These are phyloP conservation scores for Drosophila suboccidentalis DNA, from an alignment of 2,888 invertebrate genomes.

Conservation along the genomic window DNA sequence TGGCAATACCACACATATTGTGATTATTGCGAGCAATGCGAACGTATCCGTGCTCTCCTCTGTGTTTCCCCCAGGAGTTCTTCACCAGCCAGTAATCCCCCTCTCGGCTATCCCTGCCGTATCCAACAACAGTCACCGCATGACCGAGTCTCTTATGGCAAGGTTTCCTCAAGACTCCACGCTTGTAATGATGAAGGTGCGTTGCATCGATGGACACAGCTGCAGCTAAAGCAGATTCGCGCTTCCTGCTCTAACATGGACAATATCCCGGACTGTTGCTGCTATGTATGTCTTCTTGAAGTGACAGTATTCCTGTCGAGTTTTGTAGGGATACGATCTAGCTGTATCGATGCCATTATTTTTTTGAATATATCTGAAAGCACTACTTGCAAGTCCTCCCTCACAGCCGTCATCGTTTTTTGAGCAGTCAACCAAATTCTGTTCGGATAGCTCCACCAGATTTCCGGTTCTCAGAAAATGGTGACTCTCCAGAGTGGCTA, in stretches of 20 bases:
- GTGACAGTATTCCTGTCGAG: constrained; percentile 88
- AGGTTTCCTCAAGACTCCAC: constrained; percentile 92
- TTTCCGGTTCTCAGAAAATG: constrained; percentile 91
- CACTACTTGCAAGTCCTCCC: constrained; percentile 90
- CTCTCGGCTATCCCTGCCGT: constrained; percentile 83
- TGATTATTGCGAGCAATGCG: constrained; percentile 93
- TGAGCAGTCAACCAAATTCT: constrained; percentile 96
- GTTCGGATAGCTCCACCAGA: constrained; percentile 94
- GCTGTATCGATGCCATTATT: constrained; percentile 96
- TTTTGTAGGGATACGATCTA: constrained; percentile 93
- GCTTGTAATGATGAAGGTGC: constrained; percentile 92
- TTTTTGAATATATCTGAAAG: constrained; percentile 92
- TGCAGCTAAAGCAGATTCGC: constrained; percentile 90
- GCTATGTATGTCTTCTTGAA: constrained; percentile 89
- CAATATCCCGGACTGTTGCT: constrained; percentile 92
- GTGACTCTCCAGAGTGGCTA: constrained; percentile 94
- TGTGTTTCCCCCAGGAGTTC: constrained; percentile 88
- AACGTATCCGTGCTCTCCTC: constrained; percentile 92
- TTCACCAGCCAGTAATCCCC: constrained; percentile 90
- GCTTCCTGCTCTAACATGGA: constrained; percentile 89
- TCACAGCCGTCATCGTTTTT: constrained; percentile 92
- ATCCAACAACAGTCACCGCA: constrained; percentile 86
- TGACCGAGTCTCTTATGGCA: constrained; percentile 90
- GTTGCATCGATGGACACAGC: constrained; percentile 96
- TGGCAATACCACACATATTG: constrained; percentile 95